A percentile compares a stretch with the other conserved stretches of the same genome.
Conservation (phyloP, 2,797 vertebrate genomes). For the Muscicapa striata region DNA sequence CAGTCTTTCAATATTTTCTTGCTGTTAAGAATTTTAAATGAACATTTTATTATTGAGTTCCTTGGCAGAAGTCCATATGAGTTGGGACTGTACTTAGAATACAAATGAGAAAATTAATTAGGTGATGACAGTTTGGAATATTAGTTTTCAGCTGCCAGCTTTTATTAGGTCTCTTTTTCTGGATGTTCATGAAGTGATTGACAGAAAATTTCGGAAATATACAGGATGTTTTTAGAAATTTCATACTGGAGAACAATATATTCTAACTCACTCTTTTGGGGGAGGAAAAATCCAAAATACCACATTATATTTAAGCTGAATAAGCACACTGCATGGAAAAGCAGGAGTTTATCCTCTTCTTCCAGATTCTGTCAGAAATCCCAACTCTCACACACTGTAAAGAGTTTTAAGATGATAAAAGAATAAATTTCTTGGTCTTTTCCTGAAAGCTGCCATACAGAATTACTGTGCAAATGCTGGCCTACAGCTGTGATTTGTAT, state of each 20-base stretch:
- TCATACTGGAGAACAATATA: not conserved
- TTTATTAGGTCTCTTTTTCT: not conserved
- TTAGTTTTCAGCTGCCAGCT: slow-evolving; percentile 26
- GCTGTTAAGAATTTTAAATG: slow-evolving; percentile 19
- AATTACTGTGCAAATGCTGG: not conserved
- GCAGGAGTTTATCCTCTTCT: not conserved
- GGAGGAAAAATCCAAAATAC: not conserved
- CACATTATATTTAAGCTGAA: not conserved
- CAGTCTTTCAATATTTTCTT: slow-evolving; percentile 12
- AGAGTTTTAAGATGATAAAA: not conserved
- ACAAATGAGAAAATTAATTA: slow-evolving; percentile 46
- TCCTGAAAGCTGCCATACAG: not conserved
- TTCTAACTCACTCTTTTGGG: not conserved
- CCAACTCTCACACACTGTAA: not conserved
- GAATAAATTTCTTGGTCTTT: not conserved
- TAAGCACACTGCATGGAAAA: not conserved
- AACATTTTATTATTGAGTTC: not conserved
- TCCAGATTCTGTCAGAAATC: not conserved
- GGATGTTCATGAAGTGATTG: not conserved
- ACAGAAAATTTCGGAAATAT: not conserved
- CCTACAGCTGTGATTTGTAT: not conserved
- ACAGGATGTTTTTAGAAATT: not conserved
- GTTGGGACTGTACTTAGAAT: not conserved
- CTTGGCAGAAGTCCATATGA: not conserved
- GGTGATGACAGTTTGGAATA: slow-evolving; percentile 11